A percentile compares a stretch with the other conserved stretches of the same genome.
Conservation (phyloP, 2,888 invertebrate genomes). For the Quadroppia sp. region DNA sequence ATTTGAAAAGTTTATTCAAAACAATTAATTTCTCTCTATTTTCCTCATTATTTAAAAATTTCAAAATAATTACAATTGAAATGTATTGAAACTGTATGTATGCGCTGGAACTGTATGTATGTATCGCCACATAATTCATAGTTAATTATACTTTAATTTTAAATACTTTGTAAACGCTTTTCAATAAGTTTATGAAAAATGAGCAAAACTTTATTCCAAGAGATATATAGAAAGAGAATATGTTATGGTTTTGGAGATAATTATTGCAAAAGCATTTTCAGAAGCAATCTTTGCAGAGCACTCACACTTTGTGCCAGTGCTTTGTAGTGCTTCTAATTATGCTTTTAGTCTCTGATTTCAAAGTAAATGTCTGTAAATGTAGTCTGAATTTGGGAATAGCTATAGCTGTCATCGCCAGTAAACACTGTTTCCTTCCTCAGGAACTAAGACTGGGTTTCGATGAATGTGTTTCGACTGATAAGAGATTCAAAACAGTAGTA, state of each 20-base stretch:
- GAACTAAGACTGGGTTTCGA: conserved; percentile 27
- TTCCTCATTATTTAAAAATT: background rate
- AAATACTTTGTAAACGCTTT: background rate
- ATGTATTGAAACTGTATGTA: background rate
- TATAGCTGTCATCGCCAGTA: conserved; percentile 1
- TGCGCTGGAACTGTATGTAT: too few species aligned
- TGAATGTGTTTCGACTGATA: conserved; percentile 26
- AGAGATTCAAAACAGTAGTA: conserved; percentile 9
- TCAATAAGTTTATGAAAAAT: conserved; percentile 5
- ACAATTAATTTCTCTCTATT: conserved; percentile 15
- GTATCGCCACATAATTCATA: background rate
- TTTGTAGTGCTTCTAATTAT: conserved; percentile 9
- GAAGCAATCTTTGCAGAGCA: conserved; percentile 11
- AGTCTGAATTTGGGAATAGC: conserved; percentile 18
- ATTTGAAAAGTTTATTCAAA: background rate
- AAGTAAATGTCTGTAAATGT: conserved; percentile 12
- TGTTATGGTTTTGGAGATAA: conserved; percentile 29
- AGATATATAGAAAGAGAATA: background rate
- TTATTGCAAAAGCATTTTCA: background rate
- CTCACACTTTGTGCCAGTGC: background rate
- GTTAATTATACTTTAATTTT: background rate
- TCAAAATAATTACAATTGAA: background rate
- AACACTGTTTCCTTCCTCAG: conserved; percentile 37
- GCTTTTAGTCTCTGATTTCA: conserved; percentile 19
- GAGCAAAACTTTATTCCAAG: background rate